Percentiles rank a stretch among this genome's conserved stretches.
Conservation (phyloP, 2,113 vertebrate genomes). For the Bubo scandiacus region DNA sequence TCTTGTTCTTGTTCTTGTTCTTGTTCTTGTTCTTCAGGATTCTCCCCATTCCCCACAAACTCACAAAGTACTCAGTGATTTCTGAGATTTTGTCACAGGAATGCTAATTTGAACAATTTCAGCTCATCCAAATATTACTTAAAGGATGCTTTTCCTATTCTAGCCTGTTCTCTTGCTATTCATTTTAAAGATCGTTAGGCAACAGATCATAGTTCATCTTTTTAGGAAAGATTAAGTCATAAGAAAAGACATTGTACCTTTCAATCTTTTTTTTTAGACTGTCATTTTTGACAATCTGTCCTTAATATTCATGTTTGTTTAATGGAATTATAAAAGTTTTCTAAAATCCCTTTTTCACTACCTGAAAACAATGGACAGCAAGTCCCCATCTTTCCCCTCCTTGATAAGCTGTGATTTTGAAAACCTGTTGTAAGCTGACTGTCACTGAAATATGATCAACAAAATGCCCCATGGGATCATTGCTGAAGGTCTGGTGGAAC, state of each 20-base stretch:
- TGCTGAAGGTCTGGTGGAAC: not conserved
- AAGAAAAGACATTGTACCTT: not conserved
- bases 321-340: not conserved
- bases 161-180: not conserved
- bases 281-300: not conserved
- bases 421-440: not conserved
- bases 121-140: not conserved
- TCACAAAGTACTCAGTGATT: not conserved
- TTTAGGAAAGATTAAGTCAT: not conserved
- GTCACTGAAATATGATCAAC: not conserved
- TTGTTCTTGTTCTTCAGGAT: not conserved
- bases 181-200: not conserved
- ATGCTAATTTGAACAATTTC: not conserved
- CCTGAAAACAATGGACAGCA: not conserved
- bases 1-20: no score
- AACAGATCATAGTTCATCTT: not conserved
- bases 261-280: not conserved
- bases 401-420: not conserved
- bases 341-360: not conserved
- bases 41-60: not conserved
- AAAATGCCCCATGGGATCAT: not conserved
- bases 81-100: not conserved
- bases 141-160: not conserved
- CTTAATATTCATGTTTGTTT: not conserved
- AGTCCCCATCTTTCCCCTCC: not conserved